These are phyloP conservation scores for Drosophila mayaguana DNA, from an alignment of 2,888 invertebrate genomes.

Conservation along the genomic window DNA sequence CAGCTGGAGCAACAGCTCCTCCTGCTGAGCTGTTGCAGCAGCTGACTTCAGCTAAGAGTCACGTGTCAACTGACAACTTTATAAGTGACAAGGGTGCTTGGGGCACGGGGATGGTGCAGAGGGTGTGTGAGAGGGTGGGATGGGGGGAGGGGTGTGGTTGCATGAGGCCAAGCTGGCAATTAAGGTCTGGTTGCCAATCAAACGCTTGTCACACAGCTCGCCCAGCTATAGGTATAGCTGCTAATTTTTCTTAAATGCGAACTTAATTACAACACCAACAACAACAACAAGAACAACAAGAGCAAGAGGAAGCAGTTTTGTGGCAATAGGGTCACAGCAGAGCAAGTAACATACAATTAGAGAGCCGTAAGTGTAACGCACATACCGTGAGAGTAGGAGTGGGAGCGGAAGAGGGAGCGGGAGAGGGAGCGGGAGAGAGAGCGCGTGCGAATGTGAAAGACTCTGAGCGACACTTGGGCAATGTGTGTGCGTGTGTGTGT, in stretches of 20 bases:
- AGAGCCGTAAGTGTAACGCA: slow-evolving; percentile 20
- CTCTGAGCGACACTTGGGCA: slow-evolving; percentile 5
- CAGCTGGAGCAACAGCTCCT: neutral
- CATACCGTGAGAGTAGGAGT: neutral
- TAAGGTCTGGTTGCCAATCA: slow-evolving; percentile 49
- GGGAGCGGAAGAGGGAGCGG: slow-evolving; percentile 5
- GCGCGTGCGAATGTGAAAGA: slow-evolving; percentile 18
- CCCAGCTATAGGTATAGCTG: slow-evolving; percentile 33
- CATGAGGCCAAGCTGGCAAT: slow-evolving; percentile 30
- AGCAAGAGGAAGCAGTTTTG: slow-evolving; percentile 5
- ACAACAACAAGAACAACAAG: neutral
- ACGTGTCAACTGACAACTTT: slow-evolving; percentile 33
- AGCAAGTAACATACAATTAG: slow-evolving; percentile 57
- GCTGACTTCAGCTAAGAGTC: slow-evolving; percentile 7
- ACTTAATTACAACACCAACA: slow-evolving; percentile 63
- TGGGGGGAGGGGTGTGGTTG: neutral
- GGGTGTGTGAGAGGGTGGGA: neutral
- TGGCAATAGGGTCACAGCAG: slow-evolving; percentile 37
- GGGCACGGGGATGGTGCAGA: neutral
- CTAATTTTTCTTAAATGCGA: slow-evolving; percentile 75
- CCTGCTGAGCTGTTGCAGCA: neutral
- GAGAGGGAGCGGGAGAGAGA: slow-evolving; percentile 6
- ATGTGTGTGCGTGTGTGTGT: slow-evolving; percentile 11
- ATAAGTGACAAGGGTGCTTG: neutral
- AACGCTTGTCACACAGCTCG: slow-evolving; percentile 33